These are phyloP conservation scores for Cremastinae sp. DNA, from an alignment of 2,888 invertebrate species.

Conservation along the genomic window DNA sequence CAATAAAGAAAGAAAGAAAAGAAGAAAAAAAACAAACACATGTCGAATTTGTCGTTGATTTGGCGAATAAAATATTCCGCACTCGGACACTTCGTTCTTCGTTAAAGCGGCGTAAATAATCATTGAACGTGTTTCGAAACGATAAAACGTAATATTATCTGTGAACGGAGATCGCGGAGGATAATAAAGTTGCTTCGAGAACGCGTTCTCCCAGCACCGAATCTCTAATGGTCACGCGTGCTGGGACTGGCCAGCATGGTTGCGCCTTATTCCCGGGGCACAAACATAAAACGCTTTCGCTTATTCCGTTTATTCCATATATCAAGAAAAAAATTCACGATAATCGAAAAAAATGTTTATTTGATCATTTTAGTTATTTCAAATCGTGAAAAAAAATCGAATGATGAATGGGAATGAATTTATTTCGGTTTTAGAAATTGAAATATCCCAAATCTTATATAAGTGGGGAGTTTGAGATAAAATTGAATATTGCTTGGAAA, in stretches of 20 bases:
- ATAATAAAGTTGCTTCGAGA: constrained; percentile 8
- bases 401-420: too few relatives aligned
- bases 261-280: too few relatives aligned
- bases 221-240: constrained; percentile 43
- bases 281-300: constrained; percentile 47
- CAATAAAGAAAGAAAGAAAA: too few relatives aligned
- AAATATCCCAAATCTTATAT: too few relatives aligned
- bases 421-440: too few relatives aligned
- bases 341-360: not conserved
- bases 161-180: not conserved
- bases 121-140: constrained; percentile 14
- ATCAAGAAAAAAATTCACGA: too few relatives aligned
- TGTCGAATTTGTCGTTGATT: not conserved
- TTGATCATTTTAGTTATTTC: not conserved
- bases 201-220: constrained; percentile 1
- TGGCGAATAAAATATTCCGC: not conserved
- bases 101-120: constrained; percentile 24
- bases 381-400: too few relatives aligned
- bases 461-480: too few relatives aligned
- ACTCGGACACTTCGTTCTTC: constrained; percentile 4
- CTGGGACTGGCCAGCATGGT: not conserved
- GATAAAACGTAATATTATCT: constrained; percentile 32
- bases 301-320: not conserved
- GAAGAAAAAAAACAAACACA: too few relatives aligned
- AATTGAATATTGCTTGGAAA: too few relatives aligned